These are phyloP conservation scores for Cairina moschata DNA, from an alignment of 2,113 vertebrate genomes.

Conservation along the genomic window DNA sequence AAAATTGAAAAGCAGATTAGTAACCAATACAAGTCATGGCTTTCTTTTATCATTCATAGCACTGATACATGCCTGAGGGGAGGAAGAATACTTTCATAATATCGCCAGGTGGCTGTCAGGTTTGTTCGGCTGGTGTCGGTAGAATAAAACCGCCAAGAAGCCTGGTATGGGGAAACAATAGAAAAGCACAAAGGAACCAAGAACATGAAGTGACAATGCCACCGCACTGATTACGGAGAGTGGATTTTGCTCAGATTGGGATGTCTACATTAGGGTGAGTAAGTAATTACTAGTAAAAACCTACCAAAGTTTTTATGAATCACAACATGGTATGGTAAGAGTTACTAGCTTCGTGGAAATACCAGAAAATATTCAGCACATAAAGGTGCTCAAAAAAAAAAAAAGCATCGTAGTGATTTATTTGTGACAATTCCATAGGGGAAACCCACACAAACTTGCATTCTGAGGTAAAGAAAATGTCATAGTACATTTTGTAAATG, in stretches of 20 bases:
- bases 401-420: constrained; percentile 7
- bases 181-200: constrained; percentile 71
- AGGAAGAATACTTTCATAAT: constrained; percentile 84
- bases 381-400: background rate
- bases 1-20: constrained; percentile 83
- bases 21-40: constrained; percentile 77
- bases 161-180: constrained; percentile 80
- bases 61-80: constrained; percentile 86
- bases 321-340: background rate
- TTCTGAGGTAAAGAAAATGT: background rate
- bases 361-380: background rate
- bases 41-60: constrained; percentile 76
- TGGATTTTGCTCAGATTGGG: background rate
- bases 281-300: background rate
- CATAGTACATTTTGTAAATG: background rate
- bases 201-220: constrained; percentile 69
- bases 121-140: constrained; percentile 78
- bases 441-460: background rate
- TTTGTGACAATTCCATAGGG: background rate
- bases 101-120: constrained; percentile 82
- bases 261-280: background rate
- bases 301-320: background rate
- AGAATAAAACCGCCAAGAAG: constrained; percentile 86
- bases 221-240: background rate
- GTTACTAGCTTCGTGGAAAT: background rate